phyloP scores from a whole-genome alignment of 2,797 vertebrate species.

The Trichosurus vulpecula region DNA sequence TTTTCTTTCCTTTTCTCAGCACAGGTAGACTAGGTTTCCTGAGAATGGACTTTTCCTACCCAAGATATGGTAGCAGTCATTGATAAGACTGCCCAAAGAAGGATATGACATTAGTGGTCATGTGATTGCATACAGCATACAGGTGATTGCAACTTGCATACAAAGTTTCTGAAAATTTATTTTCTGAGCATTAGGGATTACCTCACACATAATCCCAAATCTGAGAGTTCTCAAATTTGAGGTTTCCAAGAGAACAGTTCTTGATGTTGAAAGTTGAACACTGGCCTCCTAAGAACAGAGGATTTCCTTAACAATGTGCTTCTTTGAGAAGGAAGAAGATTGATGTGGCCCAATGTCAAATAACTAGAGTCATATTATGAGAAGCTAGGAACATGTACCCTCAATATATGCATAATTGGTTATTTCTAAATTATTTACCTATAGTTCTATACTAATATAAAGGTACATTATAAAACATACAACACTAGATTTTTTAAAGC shows the following conservation, averaged over 20 bases:
- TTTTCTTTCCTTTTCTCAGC: not conserved
- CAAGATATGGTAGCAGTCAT: not conserved
- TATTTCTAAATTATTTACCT: not conserved
- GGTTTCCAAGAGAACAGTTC: not conserved
- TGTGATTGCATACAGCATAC: not conserved
- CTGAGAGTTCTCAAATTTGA: not conserved
- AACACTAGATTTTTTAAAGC: not conserved
- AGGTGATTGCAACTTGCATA: too few relatives aligned
- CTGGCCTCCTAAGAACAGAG: not conserved
- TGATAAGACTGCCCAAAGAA: not conserved
- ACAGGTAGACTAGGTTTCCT: not conserved
- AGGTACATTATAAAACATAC: not conserved
- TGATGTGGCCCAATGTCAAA: not conserved
- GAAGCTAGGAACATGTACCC: not conserved
- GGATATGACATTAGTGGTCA: not conserved
- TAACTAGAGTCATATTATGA: not conserved
- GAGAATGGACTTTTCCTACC: not conserved
- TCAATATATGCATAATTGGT: not conserved
- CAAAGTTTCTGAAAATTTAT: not conserved
- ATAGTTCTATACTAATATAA: not conserved
- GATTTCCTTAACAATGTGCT: not conserved
- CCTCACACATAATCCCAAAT: not conserved
- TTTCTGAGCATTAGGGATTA: not conserved
- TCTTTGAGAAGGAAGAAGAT: not conserved
- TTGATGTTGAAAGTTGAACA: not conserved